Evolutionary conservation across 2,113 vertebrate species (phyloP).

Genomic region (Marcusenius ussheri): DNA sequence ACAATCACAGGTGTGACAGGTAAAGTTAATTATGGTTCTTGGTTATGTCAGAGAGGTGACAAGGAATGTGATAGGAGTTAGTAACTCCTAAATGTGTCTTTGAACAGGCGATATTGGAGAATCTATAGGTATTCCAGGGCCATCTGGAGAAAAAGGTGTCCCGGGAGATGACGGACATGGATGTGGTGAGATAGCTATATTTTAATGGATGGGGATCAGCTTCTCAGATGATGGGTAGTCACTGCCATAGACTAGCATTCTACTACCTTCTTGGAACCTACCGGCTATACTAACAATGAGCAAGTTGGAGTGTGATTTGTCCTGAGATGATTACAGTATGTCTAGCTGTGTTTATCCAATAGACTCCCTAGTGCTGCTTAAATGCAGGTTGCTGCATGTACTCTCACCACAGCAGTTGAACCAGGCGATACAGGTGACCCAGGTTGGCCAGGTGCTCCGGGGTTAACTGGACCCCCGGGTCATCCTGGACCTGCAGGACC

Average conservation of each 20-base stretch:
- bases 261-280: neutral
- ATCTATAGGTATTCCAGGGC: slow-evolving; percentile 15
- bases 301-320: neutral
- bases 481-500: neutral
- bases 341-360: neutral
- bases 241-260: neutral
- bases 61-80: neutral
- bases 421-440: neutral
- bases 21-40: neutral
- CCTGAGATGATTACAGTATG: neutral
- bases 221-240: neutral
- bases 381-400: neutral
- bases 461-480: neutral
- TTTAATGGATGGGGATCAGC: neutral
- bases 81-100: neutral
- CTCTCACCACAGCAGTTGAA: neutral
- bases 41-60: neutral
- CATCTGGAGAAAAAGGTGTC: neutral
- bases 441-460: neutral
- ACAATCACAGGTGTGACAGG: neutral
- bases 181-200: neutral
- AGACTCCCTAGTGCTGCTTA: neutral
- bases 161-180: neutral
- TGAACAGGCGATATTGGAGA: neutral
- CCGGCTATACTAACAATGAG: neutral